These are phyloP conservation scores for Schizopygopsis malacanthus DNA, from an alignment of 2,797 vertebrate genomes.

Conservation along the genomic window DNA sequence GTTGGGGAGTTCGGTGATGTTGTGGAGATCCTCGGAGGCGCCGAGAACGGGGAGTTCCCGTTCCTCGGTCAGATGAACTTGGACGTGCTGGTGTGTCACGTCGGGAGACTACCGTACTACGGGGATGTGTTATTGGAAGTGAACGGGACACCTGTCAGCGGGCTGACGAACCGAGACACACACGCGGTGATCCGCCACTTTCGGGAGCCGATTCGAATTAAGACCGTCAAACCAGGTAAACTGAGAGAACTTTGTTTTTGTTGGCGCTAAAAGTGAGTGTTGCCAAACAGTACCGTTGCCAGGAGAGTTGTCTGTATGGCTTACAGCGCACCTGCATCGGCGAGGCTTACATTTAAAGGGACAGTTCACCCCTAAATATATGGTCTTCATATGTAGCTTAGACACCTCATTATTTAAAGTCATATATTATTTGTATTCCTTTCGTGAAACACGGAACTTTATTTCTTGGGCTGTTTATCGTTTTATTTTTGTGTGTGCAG, in stretches of 20 bases:
- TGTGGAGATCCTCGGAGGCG: conserved; percentile 83
- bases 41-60: conserved; percentile 87
- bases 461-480: neutral
- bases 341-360: conserved; percentile 2
- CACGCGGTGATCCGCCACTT: conserved; percentile 95
- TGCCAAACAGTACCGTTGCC: neutral
- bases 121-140: conserved; percentile 96
- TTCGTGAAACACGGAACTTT: neutral
- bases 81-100: conserved; percentile 78
- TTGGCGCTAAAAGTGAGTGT: neutral
- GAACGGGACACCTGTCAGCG: conserved; percentile 96
- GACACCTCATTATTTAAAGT: neutral
- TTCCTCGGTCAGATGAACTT: conserved; percentile 82
- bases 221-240: conserved; percentile 93
- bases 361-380: neutral
- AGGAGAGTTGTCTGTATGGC: neutral
- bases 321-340: neutral
- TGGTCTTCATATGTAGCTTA: neutral
- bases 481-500: too few relatives aligned
- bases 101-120: conserved; percentile 82
- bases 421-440: neutral
- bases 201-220: conserved; percentile 91
- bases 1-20: conserved; percentile 82
- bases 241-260: conserved; percentile 3
- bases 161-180: conserved; percentile 93